Evolutionary conservation across 2,888 invertebrate species (phyloP), one percentile per base, ranked within the genome.

Genomic region (Drosophila crucigera): DNA sequence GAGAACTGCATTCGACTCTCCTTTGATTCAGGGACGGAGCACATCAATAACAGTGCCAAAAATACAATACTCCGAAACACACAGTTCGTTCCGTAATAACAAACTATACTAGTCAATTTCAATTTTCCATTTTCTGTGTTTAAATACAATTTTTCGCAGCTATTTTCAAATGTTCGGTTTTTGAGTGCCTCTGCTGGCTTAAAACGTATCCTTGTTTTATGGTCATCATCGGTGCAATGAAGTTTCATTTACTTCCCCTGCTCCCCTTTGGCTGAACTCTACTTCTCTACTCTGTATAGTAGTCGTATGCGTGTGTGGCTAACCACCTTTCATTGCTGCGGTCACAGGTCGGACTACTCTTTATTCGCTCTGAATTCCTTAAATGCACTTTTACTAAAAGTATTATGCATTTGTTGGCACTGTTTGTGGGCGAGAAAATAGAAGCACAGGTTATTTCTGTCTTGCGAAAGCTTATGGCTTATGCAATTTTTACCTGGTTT

Each of bases 311-410:
- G 60, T 78, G 56, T 69, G 83, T 73, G 83, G 83, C 65, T 69
- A 73, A 81, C 83, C 83, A 78, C 61, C 79, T 83, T 86, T 84
- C 83, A 84, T 69, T 75, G 86, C 81, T 84, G 83, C 56, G 83
- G 83, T 83, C 69, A 60, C 61, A 70, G 68, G 60, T 74, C 50
- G 62, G 39, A 63, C 59, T 67, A 65, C 65, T 72, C 68, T 68
- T 69, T 59, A 58, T 55, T 22, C 54, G 52, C 35, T 62, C 33
- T 28, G 60, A 25, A 35, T 33, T 60, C 31, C 37, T 33, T 37
- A 54, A 53, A 41, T 72, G 72, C 65, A 73, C 73, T 69, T 55
- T 49, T 56, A 19, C 50, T 58, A 1, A 37, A 58, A 60, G 77
- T 55, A 59, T 52, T 53, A 33, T 19, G 16, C 54, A 59, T 65